Percentiles rank a stretch among this genome's conserved stretches.
These are phyloP conservation scores for Isotomurus palustris DNA, from an alignment of 2,888 invertebrate genomes.

Conservation along the genomic window DNA sequence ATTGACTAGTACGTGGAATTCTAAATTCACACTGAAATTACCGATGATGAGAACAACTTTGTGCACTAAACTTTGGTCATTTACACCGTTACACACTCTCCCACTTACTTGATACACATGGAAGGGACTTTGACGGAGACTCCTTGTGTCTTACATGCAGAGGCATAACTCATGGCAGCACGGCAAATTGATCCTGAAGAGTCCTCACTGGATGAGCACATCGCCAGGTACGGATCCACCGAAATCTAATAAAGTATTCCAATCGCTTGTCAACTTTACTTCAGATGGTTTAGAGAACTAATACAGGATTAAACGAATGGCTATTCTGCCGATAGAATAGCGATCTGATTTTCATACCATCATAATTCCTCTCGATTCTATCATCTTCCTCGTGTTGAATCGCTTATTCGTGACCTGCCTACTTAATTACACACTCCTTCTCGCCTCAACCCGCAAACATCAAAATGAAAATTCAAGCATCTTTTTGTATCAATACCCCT, in stretches of 20 bases:
- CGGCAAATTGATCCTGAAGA: constrained; percentile 60
- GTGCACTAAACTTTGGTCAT: too few relatives aligned
- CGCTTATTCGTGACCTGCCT: constrained; percentile 5
- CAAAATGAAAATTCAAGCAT: too few relatives aligned
- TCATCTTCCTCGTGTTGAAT: too few relatives aligned
- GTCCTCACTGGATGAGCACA: constrained; percentile 52
- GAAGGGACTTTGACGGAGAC: constrained; percentile 75
- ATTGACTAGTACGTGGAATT: too few relatives aligned
- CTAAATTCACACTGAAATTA: too few relatives aligned
- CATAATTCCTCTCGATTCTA: background rate
- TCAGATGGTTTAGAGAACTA: too few relatives aligned
- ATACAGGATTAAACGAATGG: too few relatives aligned
- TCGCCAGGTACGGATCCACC: constrained; percentile 50
- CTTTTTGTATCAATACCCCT: too few relatives aligned
- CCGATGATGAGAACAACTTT: too few relatives aligned
- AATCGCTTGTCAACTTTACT: constrained; percentile 7
- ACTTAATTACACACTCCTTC: background rate
- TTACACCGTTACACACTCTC: too few relatives aligned
- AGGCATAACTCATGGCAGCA: constrained; percentile 73
- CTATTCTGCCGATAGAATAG: background rate
- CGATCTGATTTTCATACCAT: background rate
- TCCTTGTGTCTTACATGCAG: constrained; percentile 65
- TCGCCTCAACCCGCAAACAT: too few relatives aligned
- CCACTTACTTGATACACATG: constrained; percentile 68
- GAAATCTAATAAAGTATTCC: constrained; percentile 47